Evolutionary conservation across 2,888 invertebrate genomes (phyloP).

Genomic region (Pollenia amentaria): DNA sequence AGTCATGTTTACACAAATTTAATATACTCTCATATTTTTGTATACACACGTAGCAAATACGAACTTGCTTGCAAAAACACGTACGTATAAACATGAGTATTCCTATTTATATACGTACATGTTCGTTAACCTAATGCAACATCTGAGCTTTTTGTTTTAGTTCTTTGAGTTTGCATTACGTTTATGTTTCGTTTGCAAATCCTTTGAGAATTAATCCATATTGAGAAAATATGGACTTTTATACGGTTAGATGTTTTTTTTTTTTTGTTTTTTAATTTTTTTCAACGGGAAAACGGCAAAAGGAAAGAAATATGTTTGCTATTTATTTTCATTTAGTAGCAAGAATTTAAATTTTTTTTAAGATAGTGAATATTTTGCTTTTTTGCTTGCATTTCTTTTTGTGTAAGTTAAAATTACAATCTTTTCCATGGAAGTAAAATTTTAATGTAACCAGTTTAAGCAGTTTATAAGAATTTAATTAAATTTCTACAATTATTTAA

Average conservation of each 20-base stretch:
- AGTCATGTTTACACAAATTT: neutral
- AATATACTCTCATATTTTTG: conserved; percentile 21
- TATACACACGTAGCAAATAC: neutral
- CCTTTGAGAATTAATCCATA: conserved; percentile 42
- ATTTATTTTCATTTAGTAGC: too few relatives aligned
- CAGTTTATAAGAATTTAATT: too few relatives aligned
- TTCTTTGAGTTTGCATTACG: conserved; percentile 30
- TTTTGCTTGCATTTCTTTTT: too few relatives aligned
- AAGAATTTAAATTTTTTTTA: too few relatives aligned
- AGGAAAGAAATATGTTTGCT: neutral
- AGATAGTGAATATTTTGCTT: too few relatives aligned
- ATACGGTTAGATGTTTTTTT: neutral
- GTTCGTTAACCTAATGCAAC: neutral
- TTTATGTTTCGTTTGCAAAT: conserved; percentile 50
- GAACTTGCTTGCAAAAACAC: neutral
- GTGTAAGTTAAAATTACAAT: too few relatives aligned
- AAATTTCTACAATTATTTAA: too few relatives aligned
- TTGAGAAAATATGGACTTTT: neutral
- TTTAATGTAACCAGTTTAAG: too few relatives aligned
- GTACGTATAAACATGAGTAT: neutral
- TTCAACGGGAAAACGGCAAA: neutral
- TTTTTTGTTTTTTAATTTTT: neutral
- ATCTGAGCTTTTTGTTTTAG: conserved; percentile 42
- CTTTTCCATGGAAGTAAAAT: too few relatives aligned
- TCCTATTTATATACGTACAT: neutral